phyloP scores from a whole-genome alignment of 2,888 invertebrate species.

The Polyommatus icarus region DNA sequence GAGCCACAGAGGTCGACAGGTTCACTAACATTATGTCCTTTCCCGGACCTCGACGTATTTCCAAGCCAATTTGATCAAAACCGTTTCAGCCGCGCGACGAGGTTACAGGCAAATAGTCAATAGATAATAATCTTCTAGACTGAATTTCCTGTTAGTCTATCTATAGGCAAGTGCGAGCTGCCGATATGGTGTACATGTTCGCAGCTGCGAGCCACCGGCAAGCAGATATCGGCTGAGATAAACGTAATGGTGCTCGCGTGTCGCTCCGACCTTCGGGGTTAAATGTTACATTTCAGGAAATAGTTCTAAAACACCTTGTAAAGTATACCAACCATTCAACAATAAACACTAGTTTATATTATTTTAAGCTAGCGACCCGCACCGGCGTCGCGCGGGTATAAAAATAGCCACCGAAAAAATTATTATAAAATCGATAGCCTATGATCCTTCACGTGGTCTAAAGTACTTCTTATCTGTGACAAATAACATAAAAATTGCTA shows the following conservation, averaged over 20 bases:
- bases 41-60: no score
- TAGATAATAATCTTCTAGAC: neutral
- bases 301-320: slow-evolving; percentile 5
- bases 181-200: neutral
- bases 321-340: neutral
- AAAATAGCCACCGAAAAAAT: no score
- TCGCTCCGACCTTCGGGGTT: neutral
- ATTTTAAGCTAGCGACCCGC: no score
- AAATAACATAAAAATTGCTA: no score
- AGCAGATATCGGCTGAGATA: neutral
- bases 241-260: slow-evolving; percentile 14
- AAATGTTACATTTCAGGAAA: slow-evolving; percentile 12
- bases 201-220: neutral
- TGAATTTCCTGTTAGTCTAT: neutral
- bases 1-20: no score
- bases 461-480: no score
- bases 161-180: neutral
- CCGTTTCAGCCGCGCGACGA: no score
- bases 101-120: neutral
- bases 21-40: no score
- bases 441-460: no score
- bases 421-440: no score
- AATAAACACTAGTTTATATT: neutral
- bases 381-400: no score
- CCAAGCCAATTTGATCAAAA: no score